phyloP scores from a whole-genome alignment of 2,797 vertebrate species.

The Typhlichthys subterraneus region DNA sequence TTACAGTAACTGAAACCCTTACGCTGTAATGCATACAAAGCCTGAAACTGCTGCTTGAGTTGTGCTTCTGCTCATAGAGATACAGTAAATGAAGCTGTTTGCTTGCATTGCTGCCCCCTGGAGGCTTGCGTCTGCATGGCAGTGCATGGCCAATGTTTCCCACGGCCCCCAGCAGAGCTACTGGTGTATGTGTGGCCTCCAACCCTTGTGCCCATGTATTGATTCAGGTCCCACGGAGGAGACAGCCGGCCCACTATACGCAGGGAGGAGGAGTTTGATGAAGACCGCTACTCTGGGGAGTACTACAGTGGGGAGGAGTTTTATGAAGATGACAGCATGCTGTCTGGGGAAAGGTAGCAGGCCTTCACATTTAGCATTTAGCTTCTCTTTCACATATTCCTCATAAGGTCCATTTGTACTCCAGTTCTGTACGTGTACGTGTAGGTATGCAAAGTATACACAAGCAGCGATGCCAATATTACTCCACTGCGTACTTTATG shows the following conservation, averaged over 20 bases:
- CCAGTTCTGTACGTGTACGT: too few species aligned
- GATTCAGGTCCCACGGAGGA: constrained; percentile 85
- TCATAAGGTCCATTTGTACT: too few species aligned
- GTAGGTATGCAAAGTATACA: too few species aligned
- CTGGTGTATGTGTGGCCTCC: neutral
- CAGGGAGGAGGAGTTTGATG: constrained; percentile 87
- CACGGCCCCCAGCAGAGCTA: neutral
- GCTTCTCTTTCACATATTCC: neutral
- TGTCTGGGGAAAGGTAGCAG: constrained; percentile 86
- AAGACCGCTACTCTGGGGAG: constrained; percentile 85
- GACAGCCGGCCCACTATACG: constrained; percentile 89
- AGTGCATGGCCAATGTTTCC: constrained; percentile 62
- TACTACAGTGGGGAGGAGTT: constrained; percentile 95
- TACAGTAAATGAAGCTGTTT: constrained; percentile 20
- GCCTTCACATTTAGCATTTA: neutral
- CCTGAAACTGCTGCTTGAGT: constrained; percentile 23
- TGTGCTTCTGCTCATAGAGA: constrained; percentile 29
- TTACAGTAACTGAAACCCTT: constrained; percentile 3
- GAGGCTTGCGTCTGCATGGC: constrained; percentile 74
- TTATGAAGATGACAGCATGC: constrained; percentile 90
- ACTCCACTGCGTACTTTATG: too few species aligned
- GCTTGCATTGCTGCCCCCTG: constrained; percentile 54
- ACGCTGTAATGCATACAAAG: constrained; percentile 10
- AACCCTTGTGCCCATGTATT: constrained; percentile 30
- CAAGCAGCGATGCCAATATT: too few species aligned